These are phyloP conservation scores for Anthophora plumipes DNA, from an alignment of 2,888 invertebrate genomes.

Conservation along the genomic window DNA sequence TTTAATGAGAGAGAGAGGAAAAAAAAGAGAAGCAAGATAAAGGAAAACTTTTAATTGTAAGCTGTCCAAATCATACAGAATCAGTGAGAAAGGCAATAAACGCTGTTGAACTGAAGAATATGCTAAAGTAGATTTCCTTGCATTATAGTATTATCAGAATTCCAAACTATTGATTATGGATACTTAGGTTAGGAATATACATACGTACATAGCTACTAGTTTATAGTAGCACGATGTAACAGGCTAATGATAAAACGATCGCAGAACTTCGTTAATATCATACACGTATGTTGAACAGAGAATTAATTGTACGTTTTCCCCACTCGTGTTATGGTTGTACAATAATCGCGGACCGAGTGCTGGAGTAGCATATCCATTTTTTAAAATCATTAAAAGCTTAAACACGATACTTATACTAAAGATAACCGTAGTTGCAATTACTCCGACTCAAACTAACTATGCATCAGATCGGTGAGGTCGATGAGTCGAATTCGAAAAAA, in stretches of 20 bases:
- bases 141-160: constrained; percentile 76
- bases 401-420: constrained; percentile 47
- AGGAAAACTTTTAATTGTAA: constrained; percentile 68
- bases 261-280: constrained; percentile 58
- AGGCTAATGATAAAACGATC: constrained; percentile 62
- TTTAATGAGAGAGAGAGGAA: constrained; percentile 25
- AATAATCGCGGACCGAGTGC: constrained; percentile 75
- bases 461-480: constrained; percentile 30
- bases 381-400: constrained; percentile 63
- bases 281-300: constrained; percentile 49
- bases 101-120: constrained; percentile 74
- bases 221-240: constrained; percentile 69
- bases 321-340: constrained; percentile 74
- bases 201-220: constrained; percentile 71
- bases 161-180: constrained; percentile 73
- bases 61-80: constrained; percentile 77
- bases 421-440: constrained; percentile 61
- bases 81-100: constrained; percentile 80
- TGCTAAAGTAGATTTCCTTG: constrained; percentile 78
- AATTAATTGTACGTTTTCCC: constrained; percentile 39
- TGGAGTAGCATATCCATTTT: constrained; percentile 79
- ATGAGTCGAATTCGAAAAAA: constrained; percentile 25
- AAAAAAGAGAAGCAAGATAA: constrained; percentile 25
- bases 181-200: constrained; percentile 74
- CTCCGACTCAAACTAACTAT: constrained; percentile 47